Evolutionary conservation across 2,888 invertebrate genomes (phyloP).

Genomic region (Drosophila quinaria): DNA sequence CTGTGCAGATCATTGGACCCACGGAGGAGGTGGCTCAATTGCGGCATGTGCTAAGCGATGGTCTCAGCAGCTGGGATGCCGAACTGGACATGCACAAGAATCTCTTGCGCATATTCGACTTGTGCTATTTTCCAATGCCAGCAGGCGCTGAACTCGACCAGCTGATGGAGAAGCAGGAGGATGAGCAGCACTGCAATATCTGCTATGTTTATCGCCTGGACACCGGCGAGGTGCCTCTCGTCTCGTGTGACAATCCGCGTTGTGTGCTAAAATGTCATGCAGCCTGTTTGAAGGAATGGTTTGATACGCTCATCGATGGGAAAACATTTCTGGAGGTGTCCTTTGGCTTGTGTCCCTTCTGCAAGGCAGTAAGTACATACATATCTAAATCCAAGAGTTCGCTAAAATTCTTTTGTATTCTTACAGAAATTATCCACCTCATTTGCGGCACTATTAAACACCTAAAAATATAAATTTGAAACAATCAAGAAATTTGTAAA

Average conservation of each 20-base stretch:
- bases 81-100: constrained; percentile 84
- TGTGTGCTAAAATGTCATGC: constrained; percentile 84
- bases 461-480: constrained; percentile 36
- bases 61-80: constrained; percentile 82
- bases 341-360: constrained; percentile 84
- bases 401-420: constrained; percentile 3
- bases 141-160: constrained; percentile 34
- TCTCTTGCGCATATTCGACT: constrained; percentile 84
- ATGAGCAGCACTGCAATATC: constrained; percentile 81
- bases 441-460: constrained; percentile 79
- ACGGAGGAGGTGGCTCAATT: constrained; percentile 80
- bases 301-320: constrained; percentile 81
- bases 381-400: background rate
- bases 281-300: constrained; percentile 84
- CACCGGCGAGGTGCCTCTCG: constrained; percentile 81
- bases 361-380: constrained; percentile 81
- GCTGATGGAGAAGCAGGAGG: constrained; percentile 32
- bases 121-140: constrained; percentile 85
- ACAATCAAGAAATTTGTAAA: no score
- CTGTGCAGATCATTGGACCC: constrained; percentile 84
- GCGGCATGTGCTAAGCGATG: constrained; percentile 80
- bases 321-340: constrained; percentile 83
- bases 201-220: constrained; percentile 83
- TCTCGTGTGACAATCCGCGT: constrained; percentile 84
- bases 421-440: constrained; percentile 85